Base-by-base conservation (phyloP, 1,140 invertebrate species). In the Formica exsecta region DNA sequence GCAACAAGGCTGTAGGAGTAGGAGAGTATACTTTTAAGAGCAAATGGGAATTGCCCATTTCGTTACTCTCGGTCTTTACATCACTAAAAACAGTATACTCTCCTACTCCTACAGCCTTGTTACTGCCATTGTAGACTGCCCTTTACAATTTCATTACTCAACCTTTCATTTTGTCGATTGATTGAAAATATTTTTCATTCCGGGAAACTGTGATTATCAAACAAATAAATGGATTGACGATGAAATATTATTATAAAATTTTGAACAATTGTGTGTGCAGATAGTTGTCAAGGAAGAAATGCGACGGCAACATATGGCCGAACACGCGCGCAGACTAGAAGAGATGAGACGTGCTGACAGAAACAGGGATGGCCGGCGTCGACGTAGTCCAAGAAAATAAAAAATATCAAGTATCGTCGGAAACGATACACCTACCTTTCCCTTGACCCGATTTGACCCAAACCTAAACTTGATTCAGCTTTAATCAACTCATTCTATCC, bases 251-350 rank as follows among this genome's bases (percentile, higher is more conserved):
- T 51, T 51, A 51, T 51, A 51, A 51, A 51, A 51, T 51, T 51
- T 19, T 51, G 7, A 41, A 61, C 7, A 0, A 41, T 77, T 75
- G 48, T 68, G 22, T 41, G 19, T 29, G 16, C 92, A 98, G 98
- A 98, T 98, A 93, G 97, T 97, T 77, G 96, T 98, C 89, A 98
- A 98, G 94, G 98, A 98, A 95, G 97, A 98, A 93, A 97, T 98
- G 95, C 95, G 98, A 70, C 96, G 97, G 70, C 97, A 98, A 92
- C 97, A 98, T 91, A 97, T 98, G 96, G 97, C 97, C 44, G 98
- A 98, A 94, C 97, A 98, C 89, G 97, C 98, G 92, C 96, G 97
- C 68, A 96, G 97, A 90, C 92, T 97, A 90, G 97, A 97, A 93
- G 97, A 98, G 94, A 96, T 97, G 93, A 96, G 96, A 87, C 95